Percentiles rank a stretch among this genome's conserved stretches.
phyloP scores from a whole-genome alignment of 2,113 vertebrate species.

The Ochotona princeps region DNA sequence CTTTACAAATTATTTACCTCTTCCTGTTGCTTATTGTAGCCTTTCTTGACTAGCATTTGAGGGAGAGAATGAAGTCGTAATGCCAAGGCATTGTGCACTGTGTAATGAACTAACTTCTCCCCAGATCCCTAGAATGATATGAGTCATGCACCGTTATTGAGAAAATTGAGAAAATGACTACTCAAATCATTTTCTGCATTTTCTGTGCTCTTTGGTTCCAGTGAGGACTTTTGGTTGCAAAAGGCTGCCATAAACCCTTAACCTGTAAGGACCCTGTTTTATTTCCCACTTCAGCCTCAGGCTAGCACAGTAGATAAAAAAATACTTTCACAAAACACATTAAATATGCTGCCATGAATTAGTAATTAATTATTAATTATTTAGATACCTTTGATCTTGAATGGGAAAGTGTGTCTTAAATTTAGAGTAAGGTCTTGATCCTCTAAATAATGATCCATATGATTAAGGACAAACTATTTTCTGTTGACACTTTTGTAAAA shows the following conservation, averaged over 20 bases:
- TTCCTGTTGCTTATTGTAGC: neutral
- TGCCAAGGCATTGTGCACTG: neutral
- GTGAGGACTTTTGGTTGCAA: slow-evolving; percentile 27
- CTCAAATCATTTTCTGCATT: slow-evolving; percentile 35
- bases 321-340: slow-evolving; percentile 25
- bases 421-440: slow-evolving; percentile 33
- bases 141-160: neutral
- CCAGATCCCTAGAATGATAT: neutral
- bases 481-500: slow-evolving; percentile 33
- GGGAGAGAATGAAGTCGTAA: slow-evolving; percentile 51
- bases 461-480: slow-evolving; percentile 13
- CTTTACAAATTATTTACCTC: slow-evolving; percentile 21
- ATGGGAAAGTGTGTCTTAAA: slow-evolving; percentile 21
- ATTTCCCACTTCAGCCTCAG: neutral
- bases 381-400: slow-evolving; percentile 50
- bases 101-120: slow-evolving; percentile 45
- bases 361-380: slow-evolving; percentile 49
- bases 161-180: slow-evolving; percentile 40
- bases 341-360: slow-evolving; percentile 31
- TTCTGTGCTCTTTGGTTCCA: slow-evolving; percentile 47
- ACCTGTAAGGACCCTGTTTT: neutral
- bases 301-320: slow-evolving; percentile 1
- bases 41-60: slow-evolving; percentile 40
- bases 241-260: neutral
- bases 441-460: neutral